Percentiles rank a stretch among this genome's conserved stretches.
Evolutionary conservation across 2,113 vertebrate genomes (phyloP).

Genomic region (Pelvicachromis taeniatus): DNA sequence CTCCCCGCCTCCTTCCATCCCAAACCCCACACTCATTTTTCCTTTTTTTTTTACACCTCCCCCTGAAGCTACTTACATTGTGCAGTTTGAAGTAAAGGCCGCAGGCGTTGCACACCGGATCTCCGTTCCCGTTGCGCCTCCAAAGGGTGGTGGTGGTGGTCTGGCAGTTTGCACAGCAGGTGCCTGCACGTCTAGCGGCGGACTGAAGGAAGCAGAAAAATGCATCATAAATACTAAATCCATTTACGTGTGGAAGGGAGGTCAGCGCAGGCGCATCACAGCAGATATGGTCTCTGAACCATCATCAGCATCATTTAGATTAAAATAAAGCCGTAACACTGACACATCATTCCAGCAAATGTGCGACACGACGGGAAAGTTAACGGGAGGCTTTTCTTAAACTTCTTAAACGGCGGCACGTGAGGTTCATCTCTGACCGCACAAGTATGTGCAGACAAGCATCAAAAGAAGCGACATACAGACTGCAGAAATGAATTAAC

Average conservation of each 20-base stretch:
- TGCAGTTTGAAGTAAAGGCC: conserved; percentile 99
- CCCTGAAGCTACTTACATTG: conserved; percentile 84
- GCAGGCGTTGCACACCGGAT: conserved; percentile 99
- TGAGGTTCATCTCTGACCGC: not conserved
- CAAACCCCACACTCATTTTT: not conserved
- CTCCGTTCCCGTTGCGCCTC: conserved; percentile 97
- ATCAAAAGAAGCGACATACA: conserved; percentile 35
- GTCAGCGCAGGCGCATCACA: not conserved
- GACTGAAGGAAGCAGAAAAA: conserved; percentile 75
- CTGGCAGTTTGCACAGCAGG: conserved; percentile 99
- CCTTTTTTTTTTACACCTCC: not conserved
- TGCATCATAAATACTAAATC: conserved; percentile 12
- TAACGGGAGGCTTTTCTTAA: not conserved
- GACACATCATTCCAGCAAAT: not conserved
- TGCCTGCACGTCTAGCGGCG: conserved; percentile 94
- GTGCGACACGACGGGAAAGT: not conserved
- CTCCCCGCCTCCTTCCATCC: not conserved
- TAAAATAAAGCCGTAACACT: not conserved
- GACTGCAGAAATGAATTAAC: conserved; percentile 27
- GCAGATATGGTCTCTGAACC: not conserved
- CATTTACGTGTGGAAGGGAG: not conserved
- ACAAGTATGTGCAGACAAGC: conserved; percentile 11
- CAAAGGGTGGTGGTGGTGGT: conserved; percentile 98
- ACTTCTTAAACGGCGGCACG: not conserved
- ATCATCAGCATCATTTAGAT: not conserved